These are phyloP conservation scores for Eugnorisma glareosa DNA, from an alignment of 2,888 invertebrate species.

Conservation along the genomic window DNA sequence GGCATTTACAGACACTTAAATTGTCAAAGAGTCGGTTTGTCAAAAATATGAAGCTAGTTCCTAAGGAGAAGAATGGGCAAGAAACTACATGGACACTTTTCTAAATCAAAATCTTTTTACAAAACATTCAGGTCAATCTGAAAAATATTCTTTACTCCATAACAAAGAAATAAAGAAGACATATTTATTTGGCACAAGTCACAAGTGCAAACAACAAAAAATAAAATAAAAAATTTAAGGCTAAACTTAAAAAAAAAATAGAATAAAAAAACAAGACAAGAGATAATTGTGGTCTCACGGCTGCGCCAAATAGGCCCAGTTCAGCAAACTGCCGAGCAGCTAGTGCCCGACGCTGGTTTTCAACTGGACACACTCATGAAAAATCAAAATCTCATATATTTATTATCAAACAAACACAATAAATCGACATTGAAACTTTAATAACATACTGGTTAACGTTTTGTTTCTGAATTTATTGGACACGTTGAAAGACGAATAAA, in stretches of 20 bases:
- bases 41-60: not conserved
- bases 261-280: too few relatives aligned
- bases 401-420: conserved; percentile 80
- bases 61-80: not conserved
- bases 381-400: conserved; percentile 76
- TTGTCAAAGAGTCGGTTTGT: not conserved
- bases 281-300: too few relatives aligned
- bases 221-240: too few relatives aligned
- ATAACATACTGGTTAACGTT: conserved; percentile 72
- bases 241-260: too few relatives aligned
- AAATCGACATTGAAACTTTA: conserved; percentile 80
- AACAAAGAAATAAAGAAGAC: too few relatives aligned
- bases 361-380: conserved; percentile 67
- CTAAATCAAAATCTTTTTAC: not conserved
- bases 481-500: conserved; percentile 62
- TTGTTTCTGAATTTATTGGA: conserved; percentile 69
- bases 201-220: too few relatives aligned
- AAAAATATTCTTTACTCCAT: not conserved
- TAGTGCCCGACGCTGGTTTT: too few relatives aligned
- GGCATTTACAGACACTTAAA: not conserved
- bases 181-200: too few relatives aligned
- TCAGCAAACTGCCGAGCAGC: too few relatives aligned
- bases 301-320: too few relatives aligned
- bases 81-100: not conserved
- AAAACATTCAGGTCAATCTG: not conserved